phyloP scores from a whole-genome alignment of 2,113 vertebrate genomes.

The Fukomys damarensis region DNA sequence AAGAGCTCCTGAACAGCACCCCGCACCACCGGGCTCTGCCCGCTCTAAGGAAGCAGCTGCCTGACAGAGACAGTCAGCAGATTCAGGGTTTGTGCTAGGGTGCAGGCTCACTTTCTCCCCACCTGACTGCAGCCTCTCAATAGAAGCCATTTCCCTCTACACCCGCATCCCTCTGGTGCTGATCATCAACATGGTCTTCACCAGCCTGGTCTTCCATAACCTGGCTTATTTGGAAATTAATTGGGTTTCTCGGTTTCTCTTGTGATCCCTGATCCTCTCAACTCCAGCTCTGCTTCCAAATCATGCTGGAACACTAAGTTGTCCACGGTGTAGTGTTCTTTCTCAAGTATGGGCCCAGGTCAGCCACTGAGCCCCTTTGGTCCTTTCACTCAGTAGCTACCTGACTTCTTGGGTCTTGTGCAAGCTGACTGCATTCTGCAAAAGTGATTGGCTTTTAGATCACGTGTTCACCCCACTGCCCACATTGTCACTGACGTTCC shows the following conservation, averaged over 20 bases:
- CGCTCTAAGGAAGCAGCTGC: background rate
- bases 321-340: background rate
- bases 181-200: background rate
- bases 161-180: background rate
- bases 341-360: background rate
- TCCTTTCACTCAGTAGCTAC: background rate
- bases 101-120: background rate
- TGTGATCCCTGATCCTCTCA: background rate
- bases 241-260: background rate
- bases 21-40: background rate
- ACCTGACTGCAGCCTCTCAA: background rate
- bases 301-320: background rate
- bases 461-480: background rate
- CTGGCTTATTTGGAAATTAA: conserved; percentile 18
- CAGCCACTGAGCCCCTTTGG: background rate
- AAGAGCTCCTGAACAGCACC: background rate
- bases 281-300: background rate
- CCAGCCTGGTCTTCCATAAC: background rate
- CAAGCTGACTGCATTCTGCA: background rate
- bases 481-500: background rate
- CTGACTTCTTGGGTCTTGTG: background rate
- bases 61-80: background rate
- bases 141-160: background rate
- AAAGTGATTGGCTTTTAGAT: background rate
- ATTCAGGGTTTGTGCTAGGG: background rate